Evolutionary conservation across 1,140 invertebrate species (phyloP).

Genomic region (Caenorhabditis inopinata): DNA sequence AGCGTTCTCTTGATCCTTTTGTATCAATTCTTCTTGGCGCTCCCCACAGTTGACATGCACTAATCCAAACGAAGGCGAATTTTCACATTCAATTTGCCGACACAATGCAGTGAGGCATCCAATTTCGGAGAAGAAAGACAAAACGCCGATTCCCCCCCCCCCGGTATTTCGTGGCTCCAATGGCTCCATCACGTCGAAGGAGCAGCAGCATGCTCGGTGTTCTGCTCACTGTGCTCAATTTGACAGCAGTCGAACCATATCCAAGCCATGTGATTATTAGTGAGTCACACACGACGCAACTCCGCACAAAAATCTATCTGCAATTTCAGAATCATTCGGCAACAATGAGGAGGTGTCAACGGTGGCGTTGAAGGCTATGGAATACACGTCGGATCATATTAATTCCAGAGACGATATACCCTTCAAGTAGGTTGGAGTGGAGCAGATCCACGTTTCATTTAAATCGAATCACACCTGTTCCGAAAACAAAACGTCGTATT

Average conservation of each 20-base stretch:
- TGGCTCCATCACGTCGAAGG: not conserved
- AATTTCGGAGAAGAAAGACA: not conserved
- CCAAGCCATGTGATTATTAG: conserved; percentile 15
- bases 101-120: conserved; percentile 14
- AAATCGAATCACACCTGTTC: no score
- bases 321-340: conserved; percentile 37
- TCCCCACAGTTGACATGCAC: not conserved
- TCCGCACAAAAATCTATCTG: no score
- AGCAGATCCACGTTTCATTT: no score
- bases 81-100: not conserved
- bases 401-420: conserved; percentile 41
- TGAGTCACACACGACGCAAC: no score
- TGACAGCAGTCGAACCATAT: not conserved
- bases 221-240: not conserved
- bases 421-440: conserved; percentile 27
- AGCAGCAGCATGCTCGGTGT: not conserved
- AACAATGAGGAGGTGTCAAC: conserved; percentile 14
- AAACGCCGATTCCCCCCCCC: not conserved
- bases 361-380: conserved; percentile 19
- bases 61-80: not conserved
- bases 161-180: no score
- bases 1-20: not conserved
- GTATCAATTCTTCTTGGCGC: not conserved
- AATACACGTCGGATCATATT: conserved; percentile 37
- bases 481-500: no score